A percentile compares a stretch with the other conserved stretches of the same genome.
Evolutionary conservation across 2,113 vertebrate species (phyloP).

Genomic region (Colinus virginianus): DNA sequence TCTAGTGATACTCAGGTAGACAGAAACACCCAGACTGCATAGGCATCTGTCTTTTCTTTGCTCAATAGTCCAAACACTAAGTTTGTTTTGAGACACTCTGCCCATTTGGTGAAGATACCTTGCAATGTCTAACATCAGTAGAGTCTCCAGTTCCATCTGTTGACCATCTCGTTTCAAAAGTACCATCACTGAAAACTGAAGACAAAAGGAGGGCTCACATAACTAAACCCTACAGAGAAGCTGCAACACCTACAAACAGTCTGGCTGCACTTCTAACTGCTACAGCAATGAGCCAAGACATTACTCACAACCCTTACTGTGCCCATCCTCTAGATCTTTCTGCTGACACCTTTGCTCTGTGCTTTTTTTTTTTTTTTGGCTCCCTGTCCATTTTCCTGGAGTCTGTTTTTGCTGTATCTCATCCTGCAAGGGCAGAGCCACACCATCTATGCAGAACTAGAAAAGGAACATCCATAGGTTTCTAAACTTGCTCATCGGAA

Average conservation of each 20-base stretch:
- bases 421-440: slow-evolving; percentile 13
- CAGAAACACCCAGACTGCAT: not conserved
- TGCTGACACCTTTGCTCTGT: not conserved
- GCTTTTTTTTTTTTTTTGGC: not conserved
- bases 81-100: not conserved
- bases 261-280: not conserved
- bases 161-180: not conserved
- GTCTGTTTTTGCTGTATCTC: not conserved
- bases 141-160: not conserved
- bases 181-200: not conserved
- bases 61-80: not conserved
- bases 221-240: not conserved
- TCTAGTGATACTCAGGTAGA: not conserved
- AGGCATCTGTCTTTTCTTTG: not conserved
- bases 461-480: slow-evolving; percentile 29
- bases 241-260: not conserved
- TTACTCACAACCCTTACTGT: not conserved
- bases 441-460: slow-evolving; percentile 46
- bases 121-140: not conserved
- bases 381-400: not conserved
- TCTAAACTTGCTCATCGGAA: slow-evolving; percentile 43
- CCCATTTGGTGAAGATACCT: not conserved
- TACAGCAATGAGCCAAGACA: not conserved
- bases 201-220: not conserved
- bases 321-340: not conserved